A percentile compares a stretch with the other conserved stretches of the same genome.
Evolutionary conservation across 2,888 invertebrate genomes (phyloP).

Genomic region (Eupithecia exiguata): DNA sequence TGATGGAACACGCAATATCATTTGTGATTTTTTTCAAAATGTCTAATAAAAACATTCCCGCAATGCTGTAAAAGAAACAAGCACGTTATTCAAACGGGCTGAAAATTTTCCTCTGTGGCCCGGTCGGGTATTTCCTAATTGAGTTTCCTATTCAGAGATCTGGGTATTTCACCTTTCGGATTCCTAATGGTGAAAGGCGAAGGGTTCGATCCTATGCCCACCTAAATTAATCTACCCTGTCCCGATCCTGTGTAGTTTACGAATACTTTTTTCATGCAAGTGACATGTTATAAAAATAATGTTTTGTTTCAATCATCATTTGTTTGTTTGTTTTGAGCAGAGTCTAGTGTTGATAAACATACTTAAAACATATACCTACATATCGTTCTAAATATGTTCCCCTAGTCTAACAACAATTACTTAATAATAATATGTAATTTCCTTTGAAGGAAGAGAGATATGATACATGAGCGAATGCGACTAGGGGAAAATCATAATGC

Average conservation of each 20-base stretch:
- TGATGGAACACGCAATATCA: neutral
- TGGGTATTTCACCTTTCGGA: constrained; percentile 45
- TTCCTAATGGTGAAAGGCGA: constrained; percentile 31
- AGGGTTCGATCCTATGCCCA: constrained; percentile 41
- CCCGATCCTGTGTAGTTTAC: constrained; percentile 10
- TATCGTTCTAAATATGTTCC: too few relatives aligned
- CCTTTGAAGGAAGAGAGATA: too few relatives aligned
- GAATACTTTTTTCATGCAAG: neutral
- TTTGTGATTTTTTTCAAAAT: neutral
- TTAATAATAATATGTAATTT: too few relatives aligned
- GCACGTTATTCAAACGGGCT: constrained; percentile 12
- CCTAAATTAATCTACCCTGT: constrained; percentile 40
- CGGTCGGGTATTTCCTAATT: constrained; percentile 53
- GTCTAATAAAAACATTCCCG: neutral
- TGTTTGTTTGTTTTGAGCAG: too few relatives aligned
- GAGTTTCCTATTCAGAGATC: constrained; percentile 48
- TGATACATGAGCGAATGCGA: too few relatives aligned
- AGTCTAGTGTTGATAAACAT: too few relatives aligned
- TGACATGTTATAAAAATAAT: too few relatives aligned
- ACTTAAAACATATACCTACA: too few relatives aligned
- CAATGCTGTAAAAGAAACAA: neutral
- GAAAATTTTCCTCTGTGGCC: constrained; percentile 19
- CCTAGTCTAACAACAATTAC: too few relatives aligned
- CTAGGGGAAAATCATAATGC: too few relatives aligned
- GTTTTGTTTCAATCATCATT: too few relatives aligned